Evolutionary conservation across 2,797 vertebrate species (phyloP).

Genomic region (Naso thynnoides): DNA sequence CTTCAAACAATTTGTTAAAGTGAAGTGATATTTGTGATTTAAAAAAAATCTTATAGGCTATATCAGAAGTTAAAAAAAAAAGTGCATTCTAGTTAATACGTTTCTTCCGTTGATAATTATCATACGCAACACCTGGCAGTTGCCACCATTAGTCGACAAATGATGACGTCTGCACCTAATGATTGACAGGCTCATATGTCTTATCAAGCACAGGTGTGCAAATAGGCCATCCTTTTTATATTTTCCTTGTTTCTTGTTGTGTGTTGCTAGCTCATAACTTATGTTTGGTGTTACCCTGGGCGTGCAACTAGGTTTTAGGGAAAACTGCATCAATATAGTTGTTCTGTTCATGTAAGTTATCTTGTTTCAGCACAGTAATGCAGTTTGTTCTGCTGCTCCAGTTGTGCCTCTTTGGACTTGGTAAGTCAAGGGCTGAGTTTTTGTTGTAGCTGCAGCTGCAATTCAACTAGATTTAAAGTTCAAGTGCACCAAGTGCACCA

Average conservation of each 20-base stretch:
- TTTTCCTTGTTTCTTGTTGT: neutral
- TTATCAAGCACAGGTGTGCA: slow-evolving; percentile 14
- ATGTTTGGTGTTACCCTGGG: neutral
- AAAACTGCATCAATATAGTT: neutral
- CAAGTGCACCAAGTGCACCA: slow-evolving; percentile 11
- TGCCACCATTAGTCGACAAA: neutral
- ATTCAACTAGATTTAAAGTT: neutral
- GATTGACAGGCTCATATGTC: neutral
- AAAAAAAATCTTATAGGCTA: too few relatives aligned
- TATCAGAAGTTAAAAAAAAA: too few relatives aligned
- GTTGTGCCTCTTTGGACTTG: slow-evolving; percentile 21
- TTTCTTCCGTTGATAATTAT: neutral
- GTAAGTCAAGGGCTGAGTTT: slow-evolving; percentile 26
- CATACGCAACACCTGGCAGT: neutral
- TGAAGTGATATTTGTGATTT: too few relatives aligned
- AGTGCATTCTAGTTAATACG: too few relatives aligned
- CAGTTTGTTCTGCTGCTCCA: slow-evolving; percentile 38
- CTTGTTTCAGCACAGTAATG: slow-evolving; percentile 24
- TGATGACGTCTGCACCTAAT: slow-evolving; percentile 4
- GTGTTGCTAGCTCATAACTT: neutral
- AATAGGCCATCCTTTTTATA: neutral
- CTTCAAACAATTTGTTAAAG: too few relatives aligned
- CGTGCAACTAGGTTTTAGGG: neutral
- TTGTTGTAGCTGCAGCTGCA: slow-evolving; percentile 1
- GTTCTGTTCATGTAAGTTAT: neutral